Percentiles rank a stretch among this genome's conserved stretches.
These are phyloP conservation scores for Tachina grossa DNA, from an alignment of 2,888 invertebrate genomes.

Conservation along the genomic window DNA sequence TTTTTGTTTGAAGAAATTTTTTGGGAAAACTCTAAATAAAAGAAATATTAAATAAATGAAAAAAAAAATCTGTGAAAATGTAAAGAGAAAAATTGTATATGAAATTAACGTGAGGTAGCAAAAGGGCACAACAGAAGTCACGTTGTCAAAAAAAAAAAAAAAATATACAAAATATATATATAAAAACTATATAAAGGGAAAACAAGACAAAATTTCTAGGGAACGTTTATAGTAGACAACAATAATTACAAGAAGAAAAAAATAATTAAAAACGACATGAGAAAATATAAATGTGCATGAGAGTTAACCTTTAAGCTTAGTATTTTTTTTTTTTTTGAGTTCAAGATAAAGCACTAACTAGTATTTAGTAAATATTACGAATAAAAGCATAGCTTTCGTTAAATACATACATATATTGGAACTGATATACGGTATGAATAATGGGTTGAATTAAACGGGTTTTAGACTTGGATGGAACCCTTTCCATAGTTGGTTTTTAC, in stretches of 20 bases:
- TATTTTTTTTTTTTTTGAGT: not conserved
- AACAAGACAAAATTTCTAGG: conserved; percentile 45
- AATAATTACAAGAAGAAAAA: conserved; percentile 57
- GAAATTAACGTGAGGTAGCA: conserved; percentile 70
- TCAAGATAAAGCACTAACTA: not conserved
- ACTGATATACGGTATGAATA: no score
- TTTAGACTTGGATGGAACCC: no score
- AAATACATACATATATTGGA: no score
- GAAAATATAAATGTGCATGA: conserved; percentile 41
- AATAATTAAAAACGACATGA: conserved; percentile 44
- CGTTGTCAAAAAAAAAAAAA: conserved; percentile 66
- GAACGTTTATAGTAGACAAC: conserved; percentile 36
- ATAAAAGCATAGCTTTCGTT: no score
- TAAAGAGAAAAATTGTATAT: conserved; percentile 54
- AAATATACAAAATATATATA: no score
- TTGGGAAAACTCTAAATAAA: conserved; percentile 24
- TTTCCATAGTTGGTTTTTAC: no score
- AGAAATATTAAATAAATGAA: not conserved
- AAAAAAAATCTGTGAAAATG: conserved; percentile 52
- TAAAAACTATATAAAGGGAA: not conserved
- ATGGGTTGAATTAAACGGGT: no score
- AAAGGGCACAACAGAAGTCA: conserved; percentile 70
- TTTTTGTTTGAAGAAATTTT: conserved; percentile 19
- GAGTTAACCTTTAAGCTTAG: not conserved
- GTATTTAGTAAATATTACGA: not conserved